phyloP scores from a whole-genome alignment of 2,797 vertebrate genomes.

The Geotrypetes seraphini region DNA sequence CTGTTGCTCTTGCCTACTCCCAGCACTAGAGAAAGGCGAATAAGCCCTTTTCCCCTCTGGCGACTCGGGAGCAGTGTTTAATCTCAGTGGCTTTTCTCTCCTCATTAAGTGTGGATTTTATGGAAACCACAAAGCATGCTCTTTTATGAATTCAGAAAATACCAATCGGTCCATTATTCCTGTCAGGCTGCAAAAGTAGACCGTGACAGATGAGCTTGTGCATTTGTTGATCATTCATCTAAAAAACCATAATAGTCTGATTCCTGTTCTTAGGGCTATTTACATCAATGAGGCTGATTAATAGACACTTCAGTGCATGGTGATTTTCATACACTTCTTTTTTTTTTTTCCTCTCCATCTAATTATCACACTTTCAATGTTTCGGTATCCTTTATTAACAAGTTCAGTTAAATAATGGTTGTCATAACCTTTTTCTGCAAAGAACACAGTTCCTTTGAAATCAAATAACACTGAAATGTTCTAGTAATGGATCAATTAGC shows the following conservation, averaged over 20 bases:
- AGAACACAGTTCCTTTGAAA: too few species aligned
- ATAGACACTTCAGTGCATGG: conserved; percentile 26
- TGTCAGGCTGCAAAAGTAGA: conserved; percentile 51
- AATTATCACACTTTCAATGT: conserved; percentile 2
- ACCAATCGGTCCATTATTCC: conserved; percentile 43
- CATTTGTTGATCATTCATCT: conserved; percentile 58
- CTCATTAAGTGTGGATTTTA: conserved; percentile 40
- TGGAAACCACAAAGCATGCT: conserved; percentile 25
- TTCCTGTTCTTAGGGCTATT: conserved; percentile 50
- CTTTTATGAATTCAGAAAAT: conserved; percentile 47
- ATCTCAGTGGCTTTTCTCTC: conserved; percentile 16
- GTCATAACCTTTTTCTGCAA: too few species aligned
- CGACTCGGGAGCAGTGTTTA: too few species aligned
- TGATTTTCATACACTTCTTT: too few species aligned
- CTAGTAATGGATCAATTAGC: too few species aligned
- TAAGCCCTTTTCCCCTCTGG: conserved; percentile 16
- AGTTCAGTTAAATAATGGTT: too few species aligned
- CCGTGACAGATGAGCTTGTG: conserved; percentile 48
- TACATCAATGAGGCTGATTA: conserved; percentile 56
- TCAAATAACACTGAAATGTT: too few species aligned
- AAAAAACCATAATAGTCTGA: conserved; percentile 47
- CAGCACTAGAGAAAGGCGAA: too few species aligned
- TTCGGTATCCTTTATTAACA: too few species aligned
- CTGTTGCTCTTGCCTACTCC: too few species aligned
- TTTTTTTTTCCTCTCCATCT: conserved; percentile 21